Percentiles rank a stretch among this genome's conserved stretches.
Evolutionary conservation across 2,797 vertebrate species (phyloP).

Genomic region (Otolemur crassicaudatus): DNA sequence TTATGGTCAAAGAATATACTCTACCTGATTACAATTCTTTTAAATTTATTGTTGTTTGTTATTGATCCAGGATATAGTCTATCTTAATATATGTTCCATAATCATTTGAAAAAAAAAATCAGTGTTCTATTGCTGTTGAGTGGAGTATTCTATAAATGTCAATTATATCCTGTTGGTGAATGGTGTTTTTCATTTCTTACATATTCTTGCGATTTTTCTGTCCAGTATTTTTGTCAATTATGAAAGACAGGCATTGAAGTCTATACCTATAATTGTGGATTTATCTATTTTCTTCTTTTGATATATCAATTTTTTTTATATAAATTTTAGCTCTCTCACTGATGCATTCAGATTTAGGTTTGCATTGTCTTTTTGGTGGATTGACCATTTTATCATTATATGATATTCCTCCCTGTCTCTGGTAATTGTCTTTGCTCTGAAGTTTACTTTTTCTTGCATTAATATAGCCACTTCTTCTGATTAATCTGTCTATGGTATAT

Average conservation of each 20-base stretch:
- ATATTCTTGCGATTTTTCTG: background rate
- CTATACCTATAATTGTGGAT: background rate
- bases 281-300: background rate
- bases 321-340: background rate
- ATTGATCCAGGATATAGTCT: background rate
- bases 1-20: background rate
- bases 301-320: background rate
- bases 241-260: background rate
- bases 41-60: background rate
- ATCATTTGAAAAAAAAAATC: background rate
- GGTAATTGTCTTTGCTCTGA: background rate
- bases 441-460: background rate
- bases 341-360: background rate
- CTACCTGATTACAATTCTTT: background rate
- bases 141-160: background rate
- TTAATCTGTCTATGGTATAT: background rate
- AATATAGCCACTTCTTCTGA: background rate
- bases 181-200: background rate
- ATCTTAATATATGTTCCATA: background rate
- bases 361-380: background rate
- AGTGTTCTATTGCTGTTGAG: background rate
- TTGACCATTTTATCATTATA: background rate
- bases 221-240: background rate
- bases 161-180: background rate
- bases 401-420: background rate